A percentile compares a stretch with the other conserved stretches of the same genome.
phyloP scores from a whole-genome alignment of 2,888 invertebrate genomes.

The Scrobipalpa atriplicella region DNA sequence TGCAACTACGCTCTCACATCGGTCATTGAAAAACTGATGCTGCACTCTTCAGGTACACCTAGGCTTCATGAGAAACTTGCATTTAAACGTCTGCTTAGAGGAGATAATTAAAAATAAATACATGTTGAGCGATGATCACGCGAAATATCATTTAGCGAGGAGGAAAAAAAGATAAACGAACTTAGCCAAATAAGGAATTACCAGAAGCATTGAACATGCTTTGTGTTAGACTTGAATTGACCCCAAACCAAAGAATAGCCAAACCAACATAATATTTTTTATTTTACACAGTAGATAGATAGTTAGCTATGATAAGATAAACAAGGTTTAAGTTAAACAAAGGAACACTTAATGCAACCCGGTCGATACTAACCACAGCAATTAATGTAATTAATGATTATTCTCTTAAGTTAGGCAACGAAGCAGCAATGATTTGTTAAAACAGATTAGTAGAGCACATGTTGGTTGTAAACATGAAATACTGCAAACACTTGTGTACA shows the following conservation, averaged over 20 bases:
- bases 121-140: neutral
- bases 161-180: neutral
- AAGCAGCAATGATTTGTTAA: constrained; percentile 8
- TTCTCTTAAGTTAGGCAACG: constrained; percentile 1
- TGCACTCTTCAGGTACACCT: constrained; percentile 7
- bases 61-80: neutral
- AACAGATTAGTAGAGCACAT: constrained; percentile 16
- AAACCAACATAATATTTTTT: too few relatives aligned
- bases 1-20: constrained; percentile 21
- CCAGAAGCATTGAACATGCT: neutral
- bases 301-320: too few relatives aligned
- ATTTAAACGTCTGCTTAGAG: neutral
- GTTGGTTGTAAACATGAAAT: constrained; percentile 11
- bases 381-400: too few relatives aligned
- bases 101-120: constrained; percentile 10
- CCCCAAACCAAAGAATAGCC: too few relatives aligned
- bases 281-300: too few relatives aligned
- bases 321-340: too few relatives aligned
- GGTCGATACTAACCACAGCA: too few relatives aligned
- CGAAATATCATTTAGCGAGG: neutral
- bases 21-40: constrained; percentile 5
- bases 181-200: neutral
- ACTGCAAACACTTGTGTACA: constrained; percentile 17
- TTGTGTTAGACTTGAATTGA: neutral
- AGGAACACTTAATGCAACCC: too few relatives aligned